These are phyloP conservation scores for Calosoma granatense DNA, from an alignment of 1,140 invertebrate genomes.

Conservation along the genomic window DNA sequence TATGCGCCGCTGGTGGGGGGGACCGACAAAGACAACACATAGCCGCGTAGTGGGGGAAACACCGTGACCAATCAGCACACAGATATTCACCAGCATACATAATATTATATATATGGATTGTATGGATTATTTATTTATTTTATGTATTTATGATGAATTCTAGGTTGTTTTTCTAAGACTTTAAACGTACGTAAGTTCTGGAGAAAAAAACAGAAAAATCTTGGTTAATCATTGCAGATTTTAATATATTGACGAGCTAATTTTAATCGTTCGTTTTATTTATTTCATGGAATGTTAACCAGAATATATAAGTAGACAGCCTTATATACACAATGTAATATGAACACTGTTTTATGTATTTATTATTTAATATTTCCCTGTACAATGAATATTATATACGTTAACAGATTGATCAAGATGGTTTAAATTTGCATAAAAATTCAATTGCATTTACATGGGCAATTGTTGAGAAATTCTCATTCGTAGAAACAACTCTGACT, in stretches of 20 bases:
- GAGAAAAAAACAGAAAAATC: too few relatives aligned
- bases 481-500: too few relatives aligned
- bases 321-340: neutral
- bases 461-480: too few relatives aligned
- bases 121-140: slow-evolving; percentile 40
- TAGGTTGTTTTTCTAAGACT: neutral
- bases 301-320: neutral
- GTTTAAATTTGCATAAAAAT: too few relatives aligned
- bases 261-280: neutral
- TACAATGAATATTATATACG: too few relatives aligned
- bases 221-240: too few relatives aligned
- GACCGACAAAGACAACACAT: slow-evolving; percentile 11
- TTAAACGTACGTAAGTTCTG: too few relatives aligned
- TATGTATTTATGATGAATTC: slow-evolving; percentile 19
- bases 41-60: slow-evolving; percentile 24
- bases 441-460: too few relatives aligned
- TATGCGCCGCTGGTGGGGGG: slow-evolving; percentile 4
- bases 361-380: too few relatives aligned
- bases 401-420: too few relatives aligned
- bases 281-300: neutral
- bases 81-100: slow-evolving; percentile 28
- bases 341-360: too few relatives aligned
- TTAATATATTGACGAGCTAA: too few relatives aligned
- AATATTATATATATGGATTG: slow-evolving; percentile 36
- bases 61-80: slow-evolving; percentile 23